phyloP scores from a whole-genome alignment of 2,797 vertebrate genomes.

The Megalops cyprinoides region DNA sequence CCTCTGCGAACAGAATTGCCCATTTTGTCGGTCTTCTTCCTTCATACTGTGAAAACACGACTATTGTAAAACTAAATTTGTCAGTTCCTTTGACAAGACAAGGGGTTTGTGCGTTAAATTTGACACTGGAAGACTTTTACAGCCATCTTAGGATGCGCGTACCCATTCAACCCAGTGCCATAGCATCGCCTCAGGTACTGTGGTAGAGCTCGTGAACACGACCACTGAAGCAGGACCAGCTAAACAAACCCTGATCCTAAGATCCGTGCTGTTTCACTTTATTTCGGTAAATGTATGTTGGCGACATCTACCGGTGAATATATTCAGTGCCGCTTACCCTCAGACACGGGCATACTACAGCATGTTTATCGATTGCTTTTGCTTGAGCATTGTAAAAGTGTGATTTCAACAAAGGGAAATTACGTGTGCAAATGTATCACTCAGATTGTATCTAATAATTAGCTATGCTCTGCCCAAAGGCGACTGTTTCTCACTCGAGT shows the following conservation, averaged over 20 bases:
- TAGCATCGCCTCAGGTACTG: too few species aligned
- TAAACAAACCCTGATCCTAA: neutral
- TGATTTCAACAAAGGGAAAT: too few species aligned
- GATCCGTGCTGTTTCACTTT: neutral
- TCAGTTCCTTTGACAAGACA: neutral
- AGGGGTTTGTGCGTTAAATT: neutral
- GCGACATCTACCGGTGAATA: conserved; percentile 24
- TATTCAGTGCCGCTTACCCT: neutral
- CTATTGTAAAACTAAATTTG: neutral
- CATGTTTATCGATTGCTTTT: neutral
- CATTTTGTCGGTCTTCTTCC: conserved; percentile 25
- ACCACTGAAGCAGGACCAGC: neutral
- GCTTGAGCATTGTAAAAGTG: too few species aligned
- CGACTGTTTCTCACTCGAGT: too few species aligned
- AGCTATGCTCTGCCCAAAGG: too few species aligned
- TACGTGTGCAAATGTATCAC: too few species aligned
- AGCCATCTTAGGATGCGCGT: neutral
- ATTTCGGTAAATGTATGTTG: neutral
- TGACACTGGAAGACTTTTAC: neutral
- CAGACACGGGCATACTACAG: neutral
- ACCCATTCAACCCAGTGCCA: conserved; percentile 7
- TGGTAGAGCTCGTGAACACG: too few species aligned
- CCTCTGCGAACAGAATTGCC: conserved; percentile 47
- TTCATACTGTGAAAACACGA: conserved; percentile 14
- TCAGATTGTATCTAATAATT: too few species aligned